Evolutionary conservation across 92 coral and sea anemone genomes (phyloP).

Genomic region (Paramuricea clavata): DNA sequence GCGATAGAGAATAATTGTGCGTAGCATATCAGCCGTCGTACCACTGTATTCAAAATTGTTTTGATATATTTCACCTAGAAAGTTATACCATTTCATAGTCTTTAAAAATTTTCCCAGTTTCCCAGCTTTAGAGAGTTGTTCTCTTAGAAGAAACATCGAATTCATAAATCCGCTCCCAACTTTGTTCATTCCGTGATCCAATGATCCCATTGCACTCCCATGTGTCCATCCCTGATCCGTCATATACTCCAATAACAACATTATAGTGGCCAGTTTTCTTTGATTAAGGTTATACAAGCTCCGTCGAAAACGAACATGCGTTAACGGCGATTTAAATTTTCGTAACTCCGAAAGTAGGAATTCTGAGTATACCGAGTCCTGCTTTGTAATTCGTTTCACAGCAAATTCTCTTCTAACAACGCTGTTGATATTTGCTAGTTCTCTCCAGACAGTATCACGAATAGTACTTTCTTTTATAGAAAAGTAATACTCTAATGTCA

Average conservation of each 20-base stretch:
- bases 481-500: constrained; percentile 22
- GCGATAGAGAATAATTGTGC: constrained; percentile 70
- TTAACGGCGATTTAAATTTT: not conserved
- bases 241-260: constrained; percentile 27
- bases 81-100: constrained; percentile 78
- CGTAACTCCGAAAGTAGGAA: not conserved
- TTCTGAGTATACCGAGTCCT: not conserved
- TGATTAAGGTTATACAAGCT: not conserved
- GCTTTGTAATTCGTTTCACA: constrained; percentile 8
- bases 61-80: constrained; percentile 82
- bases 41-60: constrained; percentile 71
- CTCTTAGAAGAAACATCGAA: constrained; percentile 63
- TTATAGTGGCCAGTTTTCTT: constrained; percentile 1
- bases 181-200: constrained; percentile 75
- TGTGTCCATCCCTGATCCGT: constrained; percentile 76
- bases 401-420: not conserved
- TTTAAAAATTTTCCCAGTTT: constrained; percentile 41
- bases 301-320: not conserved
- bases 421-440: constrained; percentile 23
- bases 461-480: not conserved
- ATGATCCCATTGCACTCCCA: constrained; percentile 82
- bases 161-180: constrained; percentile 79
- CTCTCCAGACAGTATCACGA: not conserved
- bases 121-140: constrained; percentile 27
- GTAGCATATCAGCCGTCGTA: constrained; percentile 81